Base-by-base conservation (phyloP, 1,140 invertebrate genomes). In the Zaprionus capensis region DNA sequence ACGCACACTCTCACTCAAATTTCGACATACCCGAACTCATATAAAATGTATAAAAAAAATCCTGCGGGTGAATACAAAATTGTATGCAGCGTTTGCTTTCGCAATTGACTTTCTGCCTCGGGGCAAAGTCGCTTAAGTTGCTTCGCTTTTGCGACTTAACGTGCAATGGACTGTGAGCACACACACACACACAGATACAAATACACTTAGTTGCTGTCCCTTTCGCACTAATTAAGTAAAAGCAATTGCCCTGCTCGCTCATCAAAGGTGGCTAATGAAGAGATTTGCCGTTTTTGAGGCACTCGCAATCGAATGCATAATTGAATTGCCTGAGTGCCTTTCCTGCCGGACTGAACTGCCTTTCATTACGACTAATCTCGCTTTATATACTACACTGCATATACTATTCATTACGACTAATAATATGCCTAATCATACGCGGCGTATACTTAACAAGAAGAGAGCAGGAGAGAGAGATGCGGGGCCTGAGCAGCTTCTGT, bases 241-340 rank as follows among this genome's bases (percentile, higher is more conserved):
- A 69, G 51, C 57, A 61, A 46, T 31, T 58, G 53, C 36, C 28
- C 20, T 9, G 26, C 55, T 49, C 31, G 31, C 31, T 34, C 31
- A 34, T 34, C 38, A 59, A 34, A 34, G 46, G 49, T 26, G 26
- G 28, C 22, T 70, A 70, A 70, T 70, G 31, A 70, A 53, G 59
- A 26, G 55, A 57, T 62, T 61, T 63, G 22, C 22, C 41, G 41
- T 79, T 79, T 78, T 72, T 79, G 62, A 61, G 56, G 56, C 56
- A 79, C 59, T 46, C 51, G 31, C 31, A 53, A 36, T 65, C 46
- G 20, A 64, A 81, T 81, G 63, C 56, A 77, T 81, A 71, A 81
- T 81, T 81, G 46, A 76, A 55, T 63, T 61, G 28, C 61, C 51
- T 17, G 7, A 17, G 15, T 17, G n/a, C 41, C 36, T 14, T 15